Conservation (phyloP, 1,140 invertebrate species). For the Cyrtorhinus lividipennis region DNA sequence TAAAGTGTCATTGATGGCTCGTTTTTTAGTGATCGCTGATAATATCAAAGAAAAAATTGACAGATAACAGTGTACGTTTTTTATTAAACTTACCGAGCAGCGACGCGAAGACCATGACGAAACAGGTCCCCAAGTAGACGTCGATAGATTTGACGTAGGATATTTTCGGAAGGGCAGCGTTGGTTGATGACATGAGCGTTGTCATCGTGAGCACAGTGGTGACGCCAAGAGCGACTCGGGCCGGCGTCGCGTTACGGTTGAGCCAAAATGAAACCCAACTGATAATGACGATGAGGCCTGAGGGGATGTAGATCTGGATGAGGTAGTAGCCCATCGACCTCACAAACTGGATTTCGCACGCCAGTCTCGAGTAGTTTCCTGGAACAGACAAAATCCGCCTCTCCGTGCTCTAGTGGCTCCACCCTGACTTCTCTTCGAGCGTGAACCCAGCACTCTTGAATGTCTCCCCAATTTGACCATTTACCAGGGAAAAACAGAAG, state of each 20-base stretch:
- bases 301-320: constrained; percentile 98
- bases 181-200: constrained; percentile 96
- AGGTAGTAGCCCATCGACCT: constrained; percentile 98
- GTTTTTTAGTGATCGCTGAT: no score
- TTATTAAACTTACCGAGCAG: constrained; percentile 72
- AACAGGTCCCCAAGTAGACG: constrained; percentile 93
- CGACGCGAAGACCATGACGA: constrained; percentile 95
- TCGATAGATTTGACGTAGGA: constrained; percentile 98
- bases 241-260: constrained; percentile 89
- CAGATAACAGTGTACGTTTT: no score
- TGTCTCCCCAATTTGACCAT: no score
- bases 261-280: constrained; percentile 96
- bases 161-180: constrained; percentile 93
- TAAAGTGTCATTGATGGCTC: no score
- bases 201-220: constrained; percentile 98
- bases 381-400: constrained; percentile 28
- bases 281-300: constrained; percentile 95
- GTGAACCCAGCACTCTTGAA: no score
- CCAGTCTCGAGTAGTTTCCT: constrained; percentile 97
- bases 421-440: no score
- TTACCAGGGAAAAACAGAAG: no score
- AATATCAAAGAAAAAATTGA: no score
- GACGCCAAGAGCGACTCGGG: constrained; percentile 87
- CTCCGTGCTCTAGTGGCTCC: neutral
- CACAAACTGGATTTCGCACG: constrained; percentile 94